Base-by-base conservation (phyloP, 2,113 vertebrate species). In the Chaenocephalus aceratus region DNA sequence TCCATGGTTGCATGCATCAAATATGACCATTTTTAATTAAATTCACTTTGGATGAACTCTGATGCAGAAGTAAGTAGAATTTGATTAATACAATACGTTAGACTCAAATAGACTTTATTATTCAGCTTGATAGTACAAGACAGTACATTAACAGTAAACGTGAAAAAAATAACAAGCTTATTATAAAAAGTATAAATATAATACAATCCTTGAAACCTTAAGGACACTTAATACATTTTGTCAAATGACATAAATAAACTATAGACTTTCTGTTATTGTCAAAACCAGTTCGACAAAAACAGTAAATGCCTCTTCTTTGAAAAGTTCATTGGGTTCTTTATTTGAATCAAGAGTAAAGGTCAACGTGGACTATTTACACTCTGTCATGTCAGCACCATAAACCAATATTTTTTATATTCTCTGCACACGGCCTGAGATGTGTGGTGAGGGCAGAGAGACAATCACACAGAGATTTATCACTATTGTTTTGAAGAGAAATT, bases 141-240 rank as follows among this genome's bases (percentile, higher is more conserved):
- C 88, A 90, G 82, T 86, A 89, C 86, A 89, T 88, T 79, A 80
- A 89, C 78, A 90, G 60, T 89, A 80, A 72, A 88, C 90, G 65
- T 88, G 86, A 94, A 92, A 67, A 87, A 87, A 84, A 83, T 18
- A 92, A 93, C 89, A 88, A 88, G 92, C 86, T 88, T 89, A 86
- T 93, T 94, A 94, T 90, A 93, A 95, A 93, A 94, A 93, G 91
- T 95, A 94, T 94, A 95, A 95, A 95, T 94, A 94, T 83, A 91
- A 92, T 87, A 93, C 80, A 92, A 82, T 93, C 80, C 91, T 93
- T 79, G 86, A 57, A 86, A 84, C 69, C 81, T 88, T 74, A 89
- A 93, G 86, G 84, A 89, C 77, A 91, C 75, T 88, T 86, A 86
- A 89, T 79, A 88, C 85, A 92, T 91, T 90, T 92, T 83, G 73